Conservation (phyloP, 2,113 vertebrate species). For the Pseudorhombus dupliciocellatus region DNA sequence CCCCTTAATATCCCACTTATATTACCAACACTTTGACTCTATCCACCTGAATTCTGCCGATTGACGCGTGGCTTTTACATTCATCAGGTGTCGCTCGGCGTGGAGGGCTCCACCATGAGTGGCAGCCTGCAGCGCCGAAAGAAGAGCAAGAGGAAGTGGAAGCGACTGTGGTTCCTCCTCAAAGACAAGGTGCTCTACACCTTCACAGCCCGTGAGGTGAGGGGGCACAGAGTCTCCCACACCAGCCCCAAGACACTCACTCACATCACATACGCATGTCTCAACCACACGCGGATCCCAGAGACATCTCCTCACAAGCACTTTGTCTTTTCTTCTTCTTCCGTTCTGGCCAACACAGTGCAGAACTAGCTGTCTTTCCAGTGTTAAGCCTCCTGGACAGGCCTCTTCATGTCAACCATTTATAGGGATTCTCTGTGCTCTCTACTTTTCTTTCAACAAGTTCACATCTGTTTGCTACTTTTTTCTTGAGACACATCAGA, state of each 20-base stretch:
- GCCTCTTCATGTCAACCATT: not conserved
- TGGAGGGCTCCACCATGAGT: slow-evolving; percentile 87
- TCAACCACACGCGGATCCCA: not conserved
- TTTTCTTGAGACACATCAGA: not conserved
- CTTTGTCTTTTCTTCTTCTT: slow-evolving; percentile 7
- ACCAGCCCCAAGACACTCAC: slow-evolving; percentile 66
- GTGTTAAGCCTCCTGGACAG: no score
- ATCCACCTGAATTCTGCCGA: not conserved
- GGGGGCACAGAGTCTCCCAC: slow-evolving; percentile 79
- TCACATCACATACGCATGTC: not conserved
- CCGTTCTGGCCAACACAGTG: not conserved
- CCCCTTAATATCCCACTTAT: not conserved
- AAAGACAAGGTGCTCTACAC: slow-evolving; percentile 99
- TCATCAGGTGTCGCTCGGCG: slow-evolving; percentile 86
- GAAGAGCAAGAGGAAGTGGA: slow-evolving; percentile 95
- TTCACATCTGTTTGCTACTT: not conserved
- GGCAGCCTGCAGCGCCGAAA: slow-evolving; percentile 92
- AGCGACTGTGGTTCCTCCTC: slow-evolving; percentile 97
- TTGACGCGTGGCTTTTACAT: slow-evolving; percentile 5
- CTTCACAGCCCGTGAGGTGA: slow-evolving; percentile 91
- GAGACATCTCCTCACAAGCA: not conserved
- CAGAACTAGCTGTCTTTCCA: slow-evolving; percentile 5
- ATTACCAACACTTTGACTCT: not conserved
- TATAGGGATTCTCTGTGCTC: slow-evolving; percentile 72
- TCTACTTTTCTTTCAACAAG: slow-evolving; percentile 33